Conservation (phyloP, 2,797 vertebrate species). For the Eulemur coronatus region DNA sequence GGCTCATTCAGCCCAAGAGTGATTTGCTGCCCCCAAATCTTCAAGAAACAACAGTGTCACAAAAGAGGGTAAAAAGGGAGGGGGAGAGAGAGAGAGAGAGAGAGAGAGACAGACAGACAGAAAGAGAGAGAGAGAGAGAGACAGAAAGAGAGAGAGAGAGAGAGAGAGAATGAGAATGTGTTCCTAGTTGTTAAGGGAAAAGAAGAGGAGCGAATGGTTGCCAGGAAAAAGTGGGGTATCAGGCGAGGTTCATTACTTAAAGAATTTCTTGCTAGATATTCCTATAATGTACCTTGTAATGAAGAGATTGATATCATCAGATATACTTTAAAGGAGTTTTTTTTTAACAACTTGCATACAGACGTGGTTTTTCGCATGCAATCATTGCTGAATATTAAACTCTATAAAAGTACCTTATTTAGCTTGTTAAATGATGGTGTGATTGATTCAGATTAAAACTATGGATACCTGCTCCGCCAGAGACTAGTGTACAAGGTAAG, state of each 20-base stretch:
- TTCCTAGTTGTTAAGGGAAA: background rate
- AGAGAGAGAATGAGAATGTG: background rate
- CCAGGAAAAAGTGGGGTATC: background rate
- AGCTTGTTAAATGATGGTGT: background rate
- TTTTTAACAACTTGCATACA: background rate
- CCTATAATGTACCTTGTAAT: background rate
- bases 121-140: background rate
- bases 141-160: background rate
- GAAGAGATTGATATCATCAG: background rate
- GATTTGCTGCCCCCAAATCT: background rate
- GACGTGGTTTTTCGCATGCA: background rate
- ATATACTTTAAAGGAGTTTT: constrained; percentile 13
- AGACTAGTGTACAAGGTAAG: background rate
- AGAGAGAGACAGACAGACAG: background rate
- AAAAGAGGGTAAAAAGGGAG: too few relatives aligned
- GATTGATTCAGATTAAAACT: background rate
- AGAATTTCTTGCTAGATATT: background rate
- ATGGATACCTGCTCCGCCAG: background rate
- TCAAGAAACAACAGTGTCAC: background rate
- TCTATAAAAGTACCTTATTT: background rate
- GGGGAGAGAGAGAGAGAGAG: background rate
- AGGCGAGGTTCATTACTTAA: background rate
- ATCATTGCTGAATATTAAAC: background rate
- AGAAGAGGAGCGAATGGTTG: background rate
- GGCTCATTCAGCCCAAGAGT: background rate